A percentile compares a stretch with the other conserved stretches of the same genome.
Evolutionary conservation across 2,888 invertebrate species (phyloP).

Genomic region (Orchesellides sinensis): DNA sequence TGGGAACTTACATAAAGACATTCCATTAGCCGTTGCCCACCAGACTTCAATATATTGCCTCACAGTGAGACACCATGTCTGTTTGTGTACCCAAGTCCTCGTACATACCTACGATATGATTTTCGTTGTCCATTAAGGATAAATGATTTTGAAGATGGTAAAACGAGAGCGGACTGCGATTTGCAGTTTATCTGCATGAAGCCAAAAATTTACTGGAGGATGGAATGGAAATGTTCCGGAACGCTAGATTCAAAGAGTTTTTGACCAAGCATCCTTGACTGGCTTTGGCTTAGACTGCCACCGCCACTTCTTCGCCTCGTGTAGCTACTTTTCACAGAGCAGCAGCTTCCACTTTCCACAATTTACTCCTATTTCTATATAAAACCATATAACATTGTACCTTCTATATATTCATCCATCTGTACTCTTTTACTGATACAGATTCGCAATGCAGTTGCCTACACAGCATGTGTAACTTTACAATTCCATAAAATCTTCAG

Average conservation of each 20-base stretch:
- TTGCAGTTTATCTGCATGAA: constrained; percentile 7
- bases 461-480: neutral
- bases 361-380: too few relatives aligned
- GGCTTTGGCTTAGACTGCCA: neutral
- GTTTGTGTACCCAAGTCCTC: too few relatives aligned
- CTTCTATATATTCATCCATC: neutral
- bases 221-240: constrained; percentile 39
- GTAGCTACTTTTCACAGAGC: neutral
- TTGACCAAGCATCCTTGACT: neutral
- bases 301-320: neutral
- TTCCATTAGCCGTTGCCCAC: too few relatives aligned
- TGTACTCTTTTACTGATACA: neutral
- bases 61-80: neutral
- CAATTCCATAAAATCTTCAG: neutral
- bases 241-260: constrained; percentile 25
- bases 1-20: too few relatives aligned
- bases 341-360: constrained; percentile 13
- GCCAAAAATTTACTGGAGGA: constrained; percentile 6
- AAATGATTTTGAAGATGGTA: constrained; percentile 1
- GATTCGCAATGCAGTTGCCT: neutral
- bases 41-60: too few relatives aligned
- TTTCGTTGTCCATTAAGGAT: neutral
- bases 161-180: neutral
- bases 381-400: neutral
- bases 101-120: too few relatives aligned